Evolutionary conservation across 1,140 invertebrate species (phyloP).

Genomic region (Octopus sinensis): DNA sequence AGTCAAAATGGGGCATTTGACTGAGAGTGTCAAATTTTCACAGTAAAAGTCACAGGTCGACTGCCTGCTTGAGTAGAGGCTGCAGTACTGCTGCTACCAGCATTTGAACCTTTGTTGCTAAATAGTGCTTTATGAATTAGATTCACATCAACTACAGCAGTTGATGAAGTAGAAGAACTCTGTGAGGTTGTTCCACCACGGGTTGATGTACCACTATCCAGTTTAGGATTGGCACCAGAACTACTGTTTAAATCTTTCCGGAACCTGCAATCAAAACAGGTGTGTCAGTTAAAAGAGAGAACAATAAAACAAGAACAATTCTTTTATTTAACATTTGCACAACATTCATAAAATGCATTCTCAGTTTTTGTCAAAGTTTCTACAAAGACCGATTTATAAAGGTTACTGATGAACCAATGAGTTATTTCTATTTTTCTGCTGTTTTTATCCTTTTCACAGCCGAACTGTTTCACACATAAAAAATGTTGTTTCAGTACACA

Average conservation of each 20-base stretch:
- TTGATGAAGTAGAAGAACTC: neutral
- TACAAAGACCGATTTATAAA: too few species aligned
- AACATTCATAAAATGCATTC: too few species aligned
- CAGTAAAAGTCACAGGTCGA: constrained; percentile 45
- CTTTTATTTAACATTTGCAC: too few species aligned
- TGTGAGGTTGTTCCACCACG: neutral
- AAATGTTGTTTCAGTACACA: too few species aligned
- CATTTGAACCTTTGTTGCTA: neutral
- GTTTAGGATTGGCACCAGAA: neutral
- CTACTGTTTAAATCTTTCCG: neutral
- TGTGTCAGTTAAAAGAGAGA: constrained; percentile 3
- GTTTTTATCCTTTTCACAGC: too few species aligned
- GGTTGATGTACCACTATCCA: neutral
- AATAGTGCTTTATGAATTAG: constrained; percentile 48
- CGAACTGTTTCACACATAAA: too few species aligned
- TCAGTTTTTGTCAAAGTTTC: too few species aligned
- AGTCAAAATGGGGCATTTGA: neutral
- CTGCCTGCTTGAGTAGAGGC: constrained; percentile 18
- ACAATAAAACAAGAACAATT: neutral
- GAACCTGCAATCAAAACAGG: constrained; percentile 6
- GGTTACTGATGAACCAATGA: too few species aligned
- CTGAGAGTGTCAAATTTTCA: constrained; percentile 37
- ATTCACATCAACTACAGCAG: constrained; percentile 33
- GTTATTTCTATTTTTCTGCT: too few species aligned
- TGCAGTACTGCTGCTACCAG: constrained; percentile 28